phyloP scores from a whole-genome alignment of 2,888 invertebrate genomes.

The Leptinotarsa rubiginosa region DNA sequence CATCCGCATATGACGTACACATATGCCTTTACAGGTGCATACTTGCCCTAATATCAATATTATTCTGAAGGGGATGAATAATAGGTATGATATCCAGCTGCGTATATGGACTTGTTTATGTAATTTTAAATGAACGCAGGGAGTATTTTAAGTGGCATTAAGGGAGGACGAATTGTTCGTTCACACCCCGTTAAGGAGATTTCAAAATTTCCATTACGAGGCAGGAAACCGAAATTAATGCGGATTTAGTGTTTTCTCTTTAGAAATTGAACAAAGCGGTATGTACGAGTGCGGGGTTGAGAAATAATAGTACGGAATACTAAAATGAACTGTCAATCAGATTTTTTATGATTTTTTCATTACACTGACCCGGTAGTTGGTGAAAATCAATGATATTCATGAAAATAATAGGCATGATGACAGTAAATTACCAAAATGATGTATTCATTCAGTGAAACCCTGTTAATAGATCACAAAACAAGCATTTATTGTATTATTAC shows the following conservation, averaged over 20 bases:
- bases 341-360: too few species aligned
- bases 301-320: neutral
- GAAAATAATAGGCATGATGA: too few species aligned
- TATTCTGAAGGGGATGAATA: constrained; percentile 37
- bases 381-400: too few species aligned
- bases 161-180: constrained; percentile 29
- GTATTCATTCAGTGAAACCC: too few species aligned
- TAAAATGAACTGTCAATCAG: neutral
- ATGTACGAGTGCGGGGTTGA: neutral
- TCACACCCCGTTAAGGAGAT: constrained; percentile 42
- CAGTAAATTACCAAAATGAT: too few species aligned
- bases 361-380: too few species aligned
- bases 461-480: too few species aligned
- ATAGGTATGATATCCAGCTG: constrained; percentile 44
- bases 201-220: constrained; percentile 41
- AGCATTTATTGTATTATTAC: too few species aligned
- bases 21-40: constrained; percentile 34
- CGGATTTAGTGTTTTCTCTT: constrained; percentile 38
- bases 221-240: constrained; percentile 38
- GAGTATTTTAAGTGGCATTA: constrained; percentile 42
- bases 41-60: constrained; percentile 34
- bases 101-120: constrained; percentile 40
- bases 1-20: neutral
- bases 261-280: constrained; percentile 23
- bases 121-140: constrained; percentile 41